These are phyloP conservation scores for Poecilobothrus nobilitatus DNA, from an alignment of 2,888 invertebrate genomes.

Conservation along the genomic window DNA sequence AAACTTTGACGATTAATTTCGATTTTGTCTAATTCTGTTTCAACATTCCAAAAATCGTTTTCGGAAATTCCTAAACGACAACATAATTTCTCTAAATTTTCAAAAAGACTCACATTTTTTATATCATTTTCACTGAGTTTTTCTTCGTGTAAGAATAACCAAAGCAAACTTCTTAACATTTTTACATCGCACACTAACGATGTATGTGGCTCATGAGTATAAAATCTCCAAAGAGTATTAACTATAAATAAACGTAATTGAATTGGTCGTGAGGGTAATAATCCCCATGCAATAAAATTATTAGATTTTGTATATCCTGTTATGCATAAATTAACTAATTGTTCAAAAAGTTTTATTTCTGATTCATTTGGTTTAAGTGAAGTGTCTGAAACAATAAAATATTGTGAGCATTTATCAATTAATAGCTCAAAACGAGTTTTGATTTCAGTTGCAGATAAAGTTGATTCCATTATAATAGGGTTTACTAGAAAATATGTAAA, in stretches of 20 bases:
- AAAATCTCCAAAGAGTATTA: conserved; percentile 34
- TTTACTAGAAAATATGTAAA: conserved; percentile 18
- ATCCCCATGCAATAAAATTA: conserved; percentile 42
- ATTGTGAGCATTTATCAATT: conserved; percentile 40
- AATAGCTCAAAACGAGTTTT: conserved; percentile 40
- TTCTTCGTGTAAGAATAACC: conserved; percentile 37
- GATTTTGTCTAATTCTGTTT: conserved; percentile 37
- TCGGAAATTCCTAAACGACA: conserved; percentile 35
- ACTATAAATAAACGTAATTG: conserved; percentile 38
- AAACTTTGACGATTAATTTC: conserved; percentile 33
- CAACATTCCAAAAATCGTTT: conserved; percentile 37
- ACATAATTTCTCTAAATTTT: conserved; percentile 34
- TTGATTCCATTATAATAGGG: conserved; percentile 28
- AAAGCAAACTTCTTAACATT: conserved; percentile 39
- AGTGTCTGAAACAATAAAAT: conserved; percentile 35
- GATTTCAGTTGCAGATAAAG: conserved; percentile 33
- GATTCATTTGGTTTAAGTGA: conserved; percentile 32
- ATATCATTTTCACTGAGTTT: conserved; percentile 16
- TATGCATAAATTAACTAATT: conserved; percentile 36
- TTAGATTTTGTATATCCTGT: conserved; percentile 38
- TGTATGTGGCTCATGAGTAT: conserved; percentile 32
- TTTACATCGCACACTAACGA: conserved; percentile 39
- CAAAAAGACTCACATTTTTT: conserved; percentile 29
- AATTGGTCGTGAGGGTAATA: conserved; percentile 36
- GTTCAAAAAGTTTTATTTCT: conserved; percentile 38